These are phyloP conservation scores for Ondatra zibethicus DNA, from an alignment of 2,113 vertebrate species.

Conservation along the genomic window DNA sequence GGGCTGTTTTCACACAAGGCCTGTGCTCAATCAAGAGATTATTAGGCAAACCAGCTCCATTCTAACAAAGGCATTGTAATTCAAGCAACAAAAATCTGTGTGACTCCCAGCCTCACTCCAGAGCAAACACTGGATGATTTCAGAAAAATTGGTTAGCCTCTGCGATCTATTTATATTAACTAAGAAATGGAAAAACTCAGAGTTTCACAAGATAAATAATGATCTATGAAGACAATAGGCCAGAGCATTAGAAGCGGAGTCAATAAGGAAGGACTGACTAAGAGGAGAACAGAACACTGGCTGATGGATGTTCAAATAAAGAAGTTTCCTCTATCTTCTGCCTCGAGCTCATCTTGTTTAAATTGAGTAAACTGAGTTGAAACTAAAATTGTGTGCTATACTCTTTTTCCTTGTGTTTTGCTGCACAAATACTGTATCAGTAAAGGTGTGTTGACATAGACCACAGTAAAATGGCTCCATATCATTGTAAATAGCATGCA, in stretches of 20 bases:
- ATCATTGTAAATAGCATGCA: background rate
- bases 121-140: background rate
- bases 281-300: background rate
- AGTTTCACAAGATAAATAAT: background rate
- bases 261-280: background rate
- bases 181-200: background rate
- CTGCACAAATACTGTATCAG: background rate
- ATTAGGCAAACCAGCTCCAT: background rate
- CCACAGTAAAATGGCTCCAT: background rate
- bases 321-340: background rate
- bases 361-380: background rate
- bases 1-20: background rate
- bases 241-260: constrained; percentile 9
- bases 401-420: background rate
- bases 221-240: background rate
- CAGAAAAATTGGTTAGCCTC: background rate
- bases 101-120: background rate
- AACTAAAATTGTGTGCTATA: background rate
- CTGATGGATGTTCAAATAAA: background rate
- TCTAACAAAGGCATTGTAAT: background rate
- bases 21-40: background rate
- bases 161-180: background rate
- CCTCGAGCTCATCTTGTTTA: background rate
- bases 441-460: background rate
- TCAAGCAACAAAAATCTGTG: background rate